A percentile compares a stretch with the other conserved stretches of the same genome.
phyloP scores from a whole-genome alignment of 2,797 vertebrate species.

The Pangasius krempfi region DNA sequence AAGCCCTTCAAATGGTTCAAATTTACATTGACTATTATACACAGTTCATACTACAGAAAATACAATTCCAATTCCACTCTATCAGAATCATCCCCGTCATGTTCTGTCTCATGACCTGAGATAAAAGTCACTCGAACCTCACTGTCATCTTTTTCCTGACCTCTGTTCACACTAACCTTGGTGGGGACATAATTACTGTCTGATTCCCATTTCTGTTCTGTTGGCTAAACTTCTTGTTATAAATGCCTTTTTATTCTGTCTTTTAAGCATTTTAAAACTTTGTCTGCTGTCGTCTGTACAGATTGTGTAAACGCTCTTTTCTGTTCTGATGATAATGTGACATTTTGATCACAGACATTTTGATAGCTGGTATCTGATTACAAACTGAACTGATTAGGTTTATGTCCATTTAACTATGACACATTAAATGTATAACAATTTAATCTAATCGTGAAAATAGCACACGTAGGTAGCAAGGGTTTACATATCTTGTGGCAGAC shows the following conservation, averaged over 20 bases:
- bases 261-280: not conserved
- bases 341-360: not conserved
- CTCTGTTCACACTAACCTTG: not conserved
- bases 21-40: not conserved
- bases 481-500: not conserved
- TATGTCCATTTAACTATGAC: not conserved
- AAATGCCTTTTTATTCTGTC: not conserved
- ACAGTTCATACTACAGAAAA: not conserved
- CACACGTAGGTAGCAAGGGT: not conserved
- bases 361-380: not conserved
- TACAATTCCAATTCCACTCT: not conserved
- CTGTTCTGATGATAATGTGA: not conserved
- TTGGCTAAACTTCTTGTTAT: not conserved
- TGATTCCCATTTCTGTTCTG: not conserved
- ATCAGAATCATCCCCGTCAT: not conserved
- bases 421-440: not conserved
- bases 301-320: not conserved
- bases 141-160: not conserved
- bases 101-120: not conserved
- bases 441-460: not conserved
- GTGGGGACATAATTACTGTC: not conserved
- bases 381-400: not conserved
- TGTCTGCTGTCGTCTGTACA: not conserved
- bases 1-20: not conserved
- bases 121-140: not conserved